A percentile compares a stretch with the other conserved stretches of the same genome.
Evolutionary conservation across 2,888 invertebrate genomes (phyloP).

Genomic region (Scaptomyza reducta): DNA sequence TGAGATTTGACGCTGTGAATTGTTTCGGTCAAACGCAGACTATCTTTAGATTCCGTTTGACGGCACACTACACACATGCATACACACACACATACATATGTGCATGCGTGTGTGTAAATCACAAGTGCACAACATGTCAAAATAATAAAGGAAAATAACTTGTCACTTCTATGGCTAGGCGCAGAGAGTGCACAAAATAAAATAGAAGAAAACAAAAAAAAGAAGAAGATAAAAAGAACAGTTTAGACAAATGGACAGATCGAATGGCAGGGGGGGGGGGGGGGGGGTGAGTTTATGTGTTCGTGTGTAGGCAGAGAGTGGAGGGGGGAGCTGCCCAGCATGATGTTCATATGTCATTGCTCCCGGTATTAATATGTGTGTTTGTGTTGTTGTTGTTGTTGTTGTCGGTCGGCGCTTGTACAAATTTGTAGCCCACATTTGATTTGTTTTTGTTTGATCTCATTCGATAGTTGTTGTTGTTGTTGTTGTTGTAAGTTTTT

Average conservation of each 20-base stretch:
- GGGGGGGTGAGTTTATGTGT: neutral
- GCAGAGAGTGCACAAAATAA: slow-evolving; percentile 49
- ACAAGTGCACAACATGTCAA: slow-evolving; percentile 69
- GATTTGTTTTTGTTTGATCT: slow-evolving; percentile 47
- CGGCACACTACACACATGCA: slow-evolving; percentile 17
- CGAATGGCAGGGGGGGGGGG: neutral
- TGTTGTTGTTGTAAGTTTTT: neutral
- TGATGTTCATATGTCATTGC: slow-evolving; percentile 63
- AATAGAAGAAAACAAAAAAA: slow-evolving; percentile 35
- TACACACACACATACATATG: neutral
- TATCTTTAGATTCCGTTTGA: slow-evolving; percentile 61
- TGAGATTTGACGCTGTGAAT: slow-evolving; percentile 51
- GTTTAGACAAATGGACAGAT: slow-evolving; percentile 40
- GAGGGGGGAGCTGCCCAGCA: slow-evolving; percentile 29
- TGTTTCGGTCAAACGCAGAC: slow-evolving; percentile 61
- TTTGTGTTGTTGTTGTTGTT: slow-evolving; percentile 16
- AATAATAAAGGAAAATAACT: slow-evolving; percentile 68
- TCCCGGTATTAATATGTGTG: slow-evolving; percentile 52
- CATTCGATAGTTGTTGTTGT: neutral
- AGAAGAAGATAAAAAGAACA: slow-evolving; percentile 53
- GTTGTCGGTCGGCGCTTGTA: slow-evolving; percentile 54
- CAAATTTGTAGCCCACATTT: slow-evolving; percentile 64
- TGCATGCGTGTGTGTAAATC: slow-evolving; percentile 36
- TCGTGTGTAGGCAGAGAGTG: too few species aligned
- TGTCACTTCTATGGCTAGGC: slow-evolving; percentile 60